Evolutionary conservation across 2,113 vertebrate species (phyloP).

Genomic region (Motacilla alba): DNA sequence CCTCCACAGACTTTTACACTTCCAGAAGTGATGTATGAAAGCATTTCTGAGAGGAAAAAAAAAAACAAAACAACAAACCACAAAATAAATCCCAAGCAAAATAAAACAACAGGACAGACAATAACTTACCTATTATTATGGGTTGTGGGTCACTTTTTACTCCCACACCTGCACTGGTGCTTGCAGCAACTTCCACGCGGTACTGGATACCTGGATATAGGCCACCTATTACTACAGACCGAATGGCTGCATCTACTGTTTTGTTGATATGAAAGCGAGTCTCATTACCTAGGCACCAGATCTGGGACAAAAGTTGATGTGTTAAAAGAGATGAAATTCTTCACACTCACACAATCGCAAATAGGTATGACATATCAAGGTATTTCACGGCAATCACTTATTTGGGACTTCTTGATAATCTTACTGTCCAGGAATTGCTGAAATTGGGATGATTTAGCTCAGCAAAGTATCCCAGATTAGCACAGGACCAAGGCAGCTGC

Average conservation of each 20-base stretch:
- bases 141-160: conserved; percentile 93
- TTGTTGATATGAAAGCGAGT: conserved; percentile 98
- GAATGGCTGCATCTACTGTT: conserved; percentile 95
- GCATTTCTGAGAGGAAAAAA: neutral
- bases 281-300: conserved; percentile 98
- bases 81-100: neutral
- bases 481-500: neutral
- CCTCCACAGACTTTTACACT: neutral
- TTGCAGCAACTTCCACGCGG: conserved; percentile 93
- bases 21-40: neutral
- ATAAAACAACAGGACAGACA: neutral
- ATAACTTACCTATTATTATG: conserved; percentile 89
- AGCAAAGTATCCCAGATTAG: neutral
- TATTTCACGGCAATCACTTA: neutral
- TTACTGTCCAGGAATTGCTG: neutral
- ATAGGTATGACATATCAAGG: neutral
- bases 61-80: neutral
- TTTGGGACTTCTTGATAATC: neutral
- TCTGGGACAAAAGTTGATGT: conserved; percentile 72
- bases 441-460: neutral
- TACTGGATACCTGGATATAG: conserved; percentile 93
- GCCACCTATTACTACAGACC: conserved; percentile 94
- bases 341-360: neutral
- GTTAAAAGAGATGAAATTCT: neutral
- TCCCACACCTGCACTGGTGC: conserved; percentile 92